phyloP scores from a whole-genome alignment of 2,888 invertebrate species.

The Pyralis farinalis region DNA sequence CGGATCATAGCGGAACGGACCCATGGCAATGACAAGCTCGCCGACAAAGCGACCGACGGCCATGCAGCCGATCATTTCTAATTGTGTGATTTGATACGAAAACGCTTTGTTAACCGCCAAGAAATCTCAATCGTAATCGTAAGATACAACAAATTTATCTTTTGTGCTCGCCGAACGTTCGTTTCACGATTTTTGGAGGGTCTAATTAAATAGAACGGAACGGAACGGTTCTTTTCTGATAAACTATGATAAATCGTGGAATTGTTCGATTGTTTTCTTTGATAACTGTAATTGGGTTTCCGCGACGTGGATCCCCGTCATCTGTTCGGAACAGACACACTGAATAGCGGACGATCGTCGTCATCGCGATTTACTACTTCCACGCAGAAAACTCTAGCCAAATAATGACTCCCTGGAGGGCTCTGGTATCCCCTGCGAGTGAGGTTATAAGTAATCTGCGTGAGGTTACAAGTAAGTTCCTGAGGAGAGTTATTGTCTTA shows the following conservation, averaged over 20 bases:
- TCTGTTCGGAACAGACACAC: not conserved
- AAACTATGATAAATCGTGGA: constrained; percentile 24
- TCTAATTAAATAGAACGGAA: constrained; percentile 53
- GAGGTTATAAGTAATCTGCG: too few relatives aligned
- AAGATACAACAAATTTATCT: constrained; percentile 66
- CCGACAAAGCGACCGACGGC: constrained; percentile 70
- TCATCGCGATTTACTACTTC: too few relatives aligned
- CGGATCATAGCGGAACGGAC: constrained; percentile 37
- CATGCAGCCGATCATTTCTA: constrained; percentile 71
- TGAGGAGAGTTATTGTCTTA: too few relatives aligned
- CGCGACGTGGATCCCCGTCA: not conserved
- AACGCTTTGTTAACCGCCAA: constrained; percentile 71
- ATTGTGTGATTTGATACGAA: constrained; percentile 80
- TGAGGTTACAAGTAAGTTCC: too few relatives aligned
- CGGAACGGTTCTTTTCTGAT: constrained; percentile 35
- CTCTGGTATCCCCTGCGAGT: too few relatives aligned
- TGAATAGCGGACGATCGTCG: too few relatives aligned
- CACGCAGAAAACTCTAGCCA: too few relatives aligned
- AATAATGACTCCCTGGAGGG: too few relatives aligned
- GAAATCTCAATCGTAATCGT: constrained; percentile 71
- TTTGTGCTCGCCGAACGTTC: constrained; percentile 50
- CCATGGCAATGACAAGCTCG: constrained; percentile 53
- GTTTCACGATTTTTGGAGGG: constrained; percentile 41
- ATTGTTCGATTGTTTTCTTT: constrained; percentile 27
- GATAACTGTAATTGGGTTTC: constrained; percentile 24